Evolutionary conservation across 2,113 vertebrate genomes (phyloP), one percentile per base, ranked within the genome.

Genomic region (Antennarius striatus): DNA sequence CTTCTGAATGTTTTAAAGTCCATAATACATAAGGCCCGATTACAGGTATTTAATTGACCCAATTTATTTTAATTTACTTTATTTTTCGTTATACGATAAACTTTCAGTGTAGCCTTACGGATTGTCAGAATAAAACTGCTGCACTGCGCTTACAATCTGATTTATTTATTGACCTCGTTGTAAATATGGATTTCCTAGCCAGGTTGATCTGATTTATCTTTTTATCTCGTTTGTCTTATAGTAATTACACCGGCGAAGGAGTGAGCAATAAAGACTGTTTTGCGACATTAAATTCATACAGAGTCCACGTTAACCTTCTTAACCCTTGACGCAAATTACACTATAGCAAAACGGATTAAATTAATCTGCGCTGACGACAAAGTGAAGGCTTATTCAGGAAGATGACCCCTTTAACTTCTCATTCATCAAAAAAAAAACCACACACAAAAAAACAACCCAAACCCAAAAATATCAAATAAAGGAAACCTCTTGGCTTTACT

Each of bases 281-380:
- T 1, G 22, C 13, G 22, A 22, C 22, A 45, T 53, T 2, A 57
- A 69, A 60, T 62, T 51, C 3, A 0, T 2, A 59, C 73, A 4
- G 22, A 22, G 22, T 22, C 5, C 14, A 4, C 51, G 58, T 52
- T 79, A 84, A 83, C 60, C 59, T 54, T 80, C 62, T 82, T 81
- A 86, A 48, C n/a, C 64, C 56, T 83, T 80, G 77, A 86, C 75
- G 85, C 45, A 84, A 75, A 73, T 72, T 65, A 64, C 49, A 75
- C 11, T 42, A 56, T 17, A 62, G 57, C 50, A 68, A 63, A 65
- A 85, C 50, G 50, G 75, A 70, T 89, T 87, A 77, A 61, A 81
- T 79, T 77, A 83, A 84, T 84, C 81, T 79, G 60, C 49, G 8
- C 28, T 82, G 76, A 82, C 29, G 73, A 63, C 63, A 40, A 78